Evolutionary conservation across 2,888 invertebrate species (phyloP), one percentile per base, ranked within the genome.

Genomic region (Thymelicus sylvestris): DNA sequence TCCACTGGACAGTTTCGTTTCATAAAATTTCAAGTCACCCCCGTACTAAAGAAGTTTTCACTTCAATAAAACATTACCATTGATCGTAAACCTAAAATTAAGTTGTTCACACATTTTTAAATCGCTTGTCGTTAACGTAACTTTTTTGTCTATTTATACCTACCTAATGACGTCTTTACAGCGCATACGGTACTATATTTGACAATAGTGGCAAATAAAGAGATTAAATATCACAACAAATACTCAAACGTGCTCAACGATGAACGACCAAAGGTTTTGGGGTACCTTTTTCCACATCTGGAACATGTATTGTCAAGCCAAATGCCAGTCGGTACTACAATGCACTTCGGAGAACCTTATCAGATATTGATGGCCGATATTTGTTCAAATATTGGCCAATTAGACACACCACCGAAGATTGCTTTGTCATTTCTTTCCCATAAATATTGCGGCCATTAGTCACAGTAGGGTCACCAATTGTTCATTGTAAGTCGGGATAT

Each of bases 321-420:
- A 24, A 39, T 38, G 57, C 8, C 67, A 52, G 44, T 39, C 69
- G 57, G 19, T 38, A 64, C 60, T 50, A 70, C 65, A 70, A 70
- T 65, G 60, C 60, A 15, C 50, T 70, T 70, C 70, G 60, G 10
- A 50, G 65, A 70, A 70, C 60, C 44, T 62, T 67, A 71, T 71
- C 71, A 55, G 66, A 71, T 62, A 66, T 66, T 31, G 71, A 61
- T 66, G 60, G 66, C 47, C 70, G 47, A 61, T 61, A 66, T 61
- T 66, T 71, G 71, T 71, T 71, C 71, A 71, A 70, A 70, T 66
- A 71, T 71, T 66, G 66, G 71, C 61, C 65, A 66, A 71, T 71
- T 71, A 71, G 71, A 47, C 47, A 66, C 71, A 71, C 70, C 60
- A 60, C 31, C 15, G 15, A 66, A 55, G 48, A 55, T 71, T 71